A percentile compares a stretch with the other conserved stretches of the same genome.
Conservation (phyloP, 2,113 vertebrate species). For the Apteryx owenii region DNA sequence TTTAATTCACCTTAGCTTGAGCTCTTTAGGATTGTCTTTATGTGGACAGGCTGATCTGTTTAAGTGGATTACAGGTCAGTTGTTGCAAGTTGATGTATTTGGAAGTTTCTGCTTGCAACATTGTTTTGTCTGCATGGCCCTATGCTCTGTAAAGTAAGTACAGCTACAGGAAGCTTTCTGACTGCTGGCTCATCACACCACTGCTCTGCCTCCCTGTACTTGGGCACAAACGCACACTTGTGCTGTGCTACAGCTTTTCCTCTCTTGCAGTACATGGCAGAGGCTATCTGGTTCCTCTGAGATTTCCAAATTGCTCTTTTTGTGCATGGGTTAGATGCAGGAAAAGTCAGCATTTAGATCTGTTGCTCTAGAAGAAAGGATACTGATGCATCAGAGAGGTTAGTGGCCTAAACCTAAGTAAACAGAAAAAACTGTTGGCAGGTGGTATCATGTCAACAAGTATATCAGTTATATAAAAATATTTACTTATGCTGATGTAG, state of each 20-base stretch:
- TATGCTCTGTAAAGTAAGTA: background rate
- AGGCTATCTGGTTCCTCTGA: background rate
- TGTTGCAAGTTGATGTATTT: background rate
- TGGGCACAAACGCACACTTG: background rate
- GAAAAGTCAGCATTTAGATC: background rate
- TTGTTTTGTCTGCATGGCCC: background rate
- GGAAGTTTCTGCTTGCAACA: background rate
- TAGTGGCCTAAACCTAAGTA: background rate
- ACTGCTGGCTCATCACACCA: background rate
- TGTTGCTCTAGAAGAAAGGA: rapidly evolving
- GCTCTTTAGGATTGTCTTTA: background rate
- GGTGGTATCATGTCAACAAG: background rate
- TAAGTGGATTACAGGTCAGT: background rate
- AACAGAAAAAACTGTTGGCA: background rate
- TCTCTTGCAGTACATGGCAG: rapidly evolving
- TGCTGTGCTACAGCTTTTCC: background rate
- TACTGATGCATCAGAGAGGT: background rate
- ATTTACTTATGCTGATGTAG: background rate
- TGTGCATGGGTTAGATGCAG: background rate
- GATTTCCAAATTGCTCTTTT: background rate
- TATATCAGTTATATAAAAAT: background rate
- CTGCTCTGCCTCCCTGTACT: rapidly evolving
- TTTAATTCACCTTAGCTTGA: rapidly evolving
- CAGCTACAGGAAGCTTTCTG: background rate
- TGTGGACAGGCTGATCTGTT: background rate